phyloP scores from a whole-genome alignment of 2,113 vertebrate genomes.

The Ammodytes dubius region DNA sequence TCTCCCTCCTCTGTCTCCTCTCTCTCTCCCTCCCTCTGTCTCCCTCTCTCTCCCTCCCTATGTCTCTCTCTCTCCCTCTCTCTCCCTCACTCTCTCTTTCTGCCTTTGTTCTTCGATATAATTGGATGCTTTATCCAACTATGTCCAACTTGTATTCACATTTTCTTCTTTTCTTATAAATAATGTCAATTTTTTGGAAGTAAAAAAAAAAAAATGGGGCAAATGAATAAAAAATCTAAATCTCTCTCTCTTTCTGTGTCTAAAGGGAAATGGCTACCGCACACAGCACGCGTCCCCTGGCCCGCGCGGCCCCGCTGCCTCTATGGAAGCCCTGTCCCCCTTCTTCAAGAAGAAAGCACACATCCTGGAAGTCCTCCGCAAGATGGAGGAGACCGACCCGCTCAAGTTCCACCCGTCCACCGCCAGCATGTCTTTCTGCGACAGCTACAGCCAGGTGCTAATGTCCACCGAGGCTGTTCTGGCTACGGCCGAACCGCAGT shows the following conservation, averaged over 20 bases:
- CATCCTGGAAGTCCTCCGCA: slow-evolving; percentile 94
- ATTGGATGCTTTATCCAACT: too few species aligned
- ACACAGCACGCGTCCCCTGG: slow-evolving; percentile 83
- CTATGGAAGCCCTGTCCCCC: slow-evolving; percentile 93
- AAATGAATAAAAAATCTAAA: too few species aligned
- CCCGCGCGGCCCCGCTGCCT: slow-evolving; percentile 76
- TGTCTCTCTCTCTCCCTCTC: too few species aligned
- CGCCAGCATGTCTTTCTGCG: slow-evolving; percentile 81
- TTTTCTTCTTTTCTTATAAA: too few species aligned
- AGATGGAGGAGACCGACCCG: slow-evolving; percentile 93
- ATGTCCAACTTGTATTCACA: too few species aligned
- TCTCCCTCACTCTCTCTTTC: too few species aligned
- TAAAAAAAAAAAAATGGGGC: too few species aligned
- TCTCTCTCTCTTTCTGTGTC: slow-evolving; percentile 41
- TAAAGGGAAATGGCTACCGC: slow-evolving; percentile 82
- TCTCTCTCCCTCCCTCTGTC: too few species aligned
- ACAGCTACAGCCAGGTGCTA: slow-evolving; percentile 83
- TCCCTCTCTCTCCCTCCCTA: too few species aligned
- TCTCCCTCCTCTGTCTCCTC: too few species aligned
- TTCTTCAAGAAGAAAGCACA: slow-evolving; percentile 97
- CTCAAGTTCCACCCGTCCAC: slow-evolving; percentile 84
- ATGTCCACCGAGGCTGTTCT: slow-evolving; percentile 81
- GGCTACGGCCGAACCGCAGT: slow-evolving; percentile 74
- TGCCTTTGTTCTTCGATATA: too few species aligned
- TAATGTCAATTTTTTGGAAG: too few species aligned